Percentiles rank a stretch among this genome's conserved stretches.
phyloP scores from a whole-genome alignment of 2,888 invertebrate genomes.

The Myopa testacea region DNA sequence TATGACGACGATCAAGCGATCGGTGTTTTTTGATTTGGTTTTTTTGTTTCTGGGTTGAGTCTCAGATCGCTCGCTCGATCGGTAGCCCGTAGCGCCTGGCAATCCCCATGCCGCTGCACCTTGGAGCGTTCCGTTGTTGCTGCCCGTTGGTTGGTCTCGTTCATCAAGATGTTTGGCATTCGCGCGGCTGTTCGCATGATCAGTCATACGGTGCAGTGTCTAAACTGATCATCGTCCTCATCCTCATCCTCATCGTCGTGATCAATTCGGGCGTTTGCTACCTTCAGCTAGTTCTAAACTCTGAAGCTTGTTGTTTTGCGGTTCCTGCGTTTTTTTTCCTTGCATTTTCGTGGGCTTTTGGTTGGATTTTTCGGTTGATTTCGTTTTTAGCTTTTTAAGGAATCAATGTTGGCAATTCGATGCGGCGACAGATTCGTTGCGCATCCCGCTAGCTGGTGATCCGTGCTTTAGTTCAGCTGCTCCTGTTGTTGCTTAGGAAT shows the following conservation, averaged over 20 bases:
- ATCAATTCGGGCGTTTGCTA: slow-evolving; percentile 47
- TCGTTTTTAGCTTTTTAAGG: neutral
- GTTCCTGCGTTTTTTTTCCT: slow-evolving; percentile 1
- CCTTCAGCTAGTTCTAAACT: slow-evolving; percentile 9
- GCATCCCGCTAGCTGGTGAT: slow-evolving; percentile 33
- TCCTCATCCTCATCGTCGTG: slow-evolving; percentile 48
- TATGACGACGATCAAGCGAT: neutral
- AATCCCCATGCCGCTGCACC: neutral
- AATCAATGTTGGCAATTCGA: slow-evolving; percentile 44
- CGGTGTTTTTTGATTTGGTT: neutral
- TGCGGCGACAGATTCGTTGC: slow-evolving; percentile 62
- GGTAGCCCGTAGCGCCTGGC: slow-evolving; percentile 41
- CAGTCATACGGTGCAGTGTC: slow-evolving; percentile 32
- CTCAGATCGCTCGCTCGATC: slow-evolving; percentile 7
- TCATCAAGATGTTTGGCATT: slow-evolving; percentile 53
- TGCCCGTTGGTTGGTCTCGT: slow-evolving; percentile 46
- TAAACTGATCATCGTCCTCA: slow-evolving; percentile 9
- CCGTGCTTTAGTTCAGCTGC: neutral
- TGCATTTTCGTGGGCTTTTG: neutral
- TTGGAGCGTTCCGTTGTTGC: neutral
- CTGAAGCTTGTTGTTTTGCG: neutral
- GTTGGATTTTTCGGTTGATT: neutral
- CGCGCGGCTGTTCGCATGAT: slow-evolving; percentile 44
- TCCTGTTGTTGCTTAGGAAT: slow-evolving; percentile 17
- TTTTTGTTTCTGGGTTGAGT: neutral